phyloP scores from a whole-genome alignment of 2,888 invertebrate genomes.

The Phania funesta region DNA sequence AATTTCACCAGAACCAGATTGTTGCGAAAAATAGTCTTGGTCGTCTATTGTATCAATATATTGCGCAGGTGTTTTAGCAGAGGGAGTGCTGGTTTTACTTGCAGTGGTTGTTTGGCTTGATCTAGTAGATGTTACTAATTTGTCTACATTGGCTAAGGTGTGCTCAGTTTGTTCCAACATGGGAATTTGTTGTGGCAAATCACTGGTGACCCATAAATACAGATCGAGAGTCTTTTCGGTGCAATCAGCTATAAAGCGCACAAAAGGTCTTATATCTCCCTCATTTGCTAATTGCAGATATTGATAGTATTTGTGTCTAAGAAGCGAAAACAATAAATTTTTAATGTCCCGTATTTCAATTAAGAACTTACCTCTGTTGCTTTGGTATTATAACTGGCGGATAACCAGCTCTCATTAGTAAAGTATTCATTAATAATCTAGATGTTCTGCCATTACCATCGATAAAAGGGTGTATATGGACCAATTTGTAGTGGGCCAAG shows the following conservation, averaged over 20 bases:
- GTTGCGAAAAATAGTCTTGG: conserved; percentile 56
- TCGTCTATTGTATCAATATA: neutral
- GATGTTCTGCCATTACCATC: conserved; percentile 99
- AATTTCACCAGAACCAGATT: conserved; percentile 71
- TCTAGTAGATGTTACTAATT: conserved; percentile 54
- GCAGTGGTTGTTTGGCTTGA: neutral
- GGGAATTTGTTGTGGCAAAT: conserved; percentile 86
- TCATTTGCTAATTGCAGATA: conserved; percentile 94
- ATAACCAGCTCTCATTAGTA: conserved; percentile 96
- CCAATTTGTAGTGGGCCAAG: conserved; percentile 97
- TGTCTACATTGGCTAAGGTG: conserved; percentile 70
- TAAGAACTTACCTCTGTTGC: conserved; percentile 84
- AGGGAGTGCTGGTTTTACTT: neutral
- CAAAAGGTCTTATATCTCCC: conserved; percentile 97
- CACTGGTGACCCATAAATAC: conserved; percentile 91
- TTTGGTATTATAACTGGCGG: conserved; percentile 97
- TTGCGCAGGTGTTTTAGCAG: neutral
- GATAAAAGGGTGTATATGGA: conserved; percentile 97
- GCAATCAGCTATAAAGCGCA: conserved; percentile 96
- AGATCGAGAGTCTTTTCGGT: conserved; percentile 94
- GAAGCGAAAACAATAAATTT: too few species aligned
- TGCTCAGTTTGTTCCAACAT: conserved; percentile 82
- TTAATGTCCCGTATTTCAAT: too few species aligned
- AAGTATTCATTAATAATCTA: conserved; percentile 96
- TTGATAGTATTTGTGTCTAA: conserved; percentile 90